Conservation (phyloP, 2,888 invertebrate genomes). For the Pantelozetes paolii region DNA sequence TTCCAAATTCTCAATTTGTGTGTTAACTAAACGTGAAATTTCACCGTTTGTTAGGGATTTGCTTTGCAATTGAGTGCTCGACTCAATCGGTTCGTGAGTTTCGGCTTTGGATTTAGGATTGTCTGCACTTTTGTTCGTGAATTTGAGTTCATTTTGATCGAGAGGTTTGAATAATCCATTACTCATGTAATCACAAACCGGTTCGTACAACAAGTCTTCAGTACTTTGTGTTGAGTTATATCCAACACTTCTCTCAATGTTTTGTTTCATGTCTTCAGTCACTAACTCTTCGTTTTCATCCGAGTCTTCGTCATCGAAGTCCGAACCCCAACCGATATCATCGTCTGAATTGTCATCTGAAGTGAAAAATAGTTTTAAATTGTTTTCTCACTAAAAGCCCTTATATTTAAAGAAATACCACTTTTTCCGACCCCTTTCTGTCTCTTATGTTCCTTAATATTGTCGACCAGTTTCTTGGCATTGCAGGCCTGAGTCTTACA, state of each 20-base stretch:
- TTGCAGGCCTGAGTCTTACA: constrained; percentile 47
- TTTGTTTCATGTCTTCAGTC: neutral
- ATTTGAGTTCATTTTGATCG: neutral
- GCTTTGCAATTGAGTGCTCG: neutral
- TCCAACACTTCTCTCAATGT: neutral
- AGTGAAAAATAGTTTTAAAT: too few relatives aligned
- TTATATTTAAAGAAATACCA: constrained; percentile 33
- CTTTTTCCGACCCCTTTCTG: neutral
- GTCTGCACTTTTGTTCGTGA: neutral
- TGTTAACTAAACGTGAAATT: constrained; percentile 7
- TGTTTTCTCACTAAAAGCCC: neutral
- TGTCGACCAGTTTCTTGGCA: constrained; percentile 44
- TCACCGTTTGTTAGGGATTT: neutral
- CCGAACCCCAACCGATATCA: constrained; percentile 47
- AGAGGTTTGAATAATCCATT: neutral
- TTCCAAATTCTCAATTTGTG: neutral
- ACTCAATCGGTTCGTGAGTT: neutral
- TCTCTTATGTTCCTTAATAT: constrained; percentile 3
- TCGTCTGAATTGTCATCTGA: constrained; percentile 43
- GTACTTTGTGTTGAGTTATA: neutral
- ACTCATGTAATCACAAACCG: constrained; percentile 15
- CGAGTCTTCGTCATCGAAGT: constrained; percentile 47
- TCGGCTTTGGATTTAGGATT: neutral
- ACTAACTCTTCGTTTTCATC: constrained; percentile 39
- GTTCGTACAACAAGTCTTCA: constrained; percentile 12